These are phyloP conservation scores for Endotricha flammealis DNA, from an alignment of 2,888 invertebrate species.

Conservation along the genomic window DNA sequence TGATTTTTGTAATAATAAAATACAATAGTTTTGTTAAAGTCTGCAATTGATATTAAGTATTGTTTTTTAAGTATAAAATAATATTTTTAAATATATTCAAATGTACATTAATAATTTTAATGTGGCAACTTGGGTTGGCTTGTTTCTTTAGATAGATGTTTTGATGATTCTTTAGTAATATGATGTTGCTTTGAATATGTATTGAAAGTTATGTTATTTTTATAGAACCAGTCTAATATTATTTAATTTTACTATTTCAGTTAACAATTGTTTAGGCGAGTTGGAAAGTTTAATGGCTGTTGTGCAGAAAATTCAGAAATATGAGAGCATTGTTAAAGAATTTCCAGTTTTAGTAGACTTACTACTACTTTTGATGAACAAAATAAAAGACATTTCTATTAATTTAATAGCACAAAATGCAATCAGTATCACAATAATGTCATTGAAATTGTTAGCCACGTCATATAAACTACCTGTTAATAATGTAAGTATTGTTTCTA, in stretches of 20 bases:
- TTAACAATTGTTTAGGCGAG: constrained; percentile 22
- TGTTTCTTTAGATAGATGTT: constrained; percentile 38
- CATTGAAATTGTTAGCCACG: constrained; percentile 27
- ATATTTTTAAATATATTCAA: constrained; percentile 14
- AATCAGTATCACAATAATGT: constrained; percentile 9
- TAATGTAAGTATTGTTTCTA: constrained; percentile 26
- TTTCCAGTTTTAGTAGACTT: constrained; percentile 34
- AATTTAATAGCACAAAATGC: constrained; percentile 21
- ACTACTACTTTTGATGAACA: constrained; percentile 29
- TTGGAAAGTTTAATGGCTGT: constrained; percentile 27
- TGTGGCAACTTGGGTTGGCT: constrained; percentile 54
- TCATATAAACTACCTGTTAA: not conserved
- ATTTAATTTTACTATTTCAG: too few relatives aligned
- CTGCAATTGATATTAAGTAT: constrained; percentile 20
- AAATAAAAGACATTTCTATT: constrained; percentile 20
- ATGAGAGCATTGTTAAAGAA: constrained; percentile 25
- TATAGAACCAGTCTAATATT: too few relatives aligned
- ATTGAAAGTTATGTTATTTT: not conserved
- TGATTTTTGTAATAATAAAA: too few relatives aligned
- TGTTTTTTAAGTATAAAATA: constrained; percentile 29
- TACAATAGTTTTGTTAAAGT: constrained; percentile 33
- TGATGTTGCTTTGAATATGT: constrained; percentile 43
- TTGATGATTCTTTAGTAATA: constrained; percentile 66
- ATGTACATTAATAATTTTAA: constrained; percentile 32
- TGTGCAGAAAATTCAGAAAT: constrained; percentile 26